phyloP scores from a whole-genome alignment of 2,888 invertebrate species.

The Rhimphoctona megacephalus region DNA sequence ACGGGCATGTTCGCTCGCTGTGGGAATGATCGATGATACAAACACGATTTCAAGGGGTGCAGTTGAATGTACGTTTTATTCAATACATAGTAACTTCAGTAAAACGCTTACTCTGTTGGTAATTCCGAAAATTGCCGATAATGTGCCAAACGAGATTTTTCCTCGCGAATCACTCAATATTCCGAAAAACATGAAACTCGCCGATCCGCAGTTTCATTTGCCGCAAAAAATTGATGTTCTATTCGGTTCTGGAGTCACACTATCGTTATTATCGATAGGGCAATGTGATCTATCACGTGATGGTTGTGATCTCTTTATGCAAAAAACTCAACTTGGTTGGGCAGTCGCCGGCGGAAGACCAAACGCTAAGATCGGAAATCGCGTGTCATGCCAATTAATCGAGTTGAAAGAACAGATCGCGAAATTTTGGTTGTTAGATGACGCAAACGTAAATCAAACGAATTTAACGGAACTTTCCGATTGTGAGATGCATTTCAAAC shows the following conservation, averaged over 20 bases:
- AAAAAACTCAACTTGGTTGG: slow-evolving; percentile 51
- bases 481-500: slow-evolving; percentile 31
- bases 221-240: slow-evolving; percentile 66
- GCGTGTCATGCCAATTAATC: slow-evolving; percentile 38
- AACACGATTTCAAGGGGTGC: slow-evolving; percentile 46
- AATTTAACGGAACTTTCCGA: slow-evolving; percentile 27
- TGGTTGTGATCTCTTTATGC: slow-evolving; percentile 56
- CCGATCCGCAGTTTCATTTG: slow-evolving; percentile 70
- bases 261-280: slow-evolving; percentile 63
- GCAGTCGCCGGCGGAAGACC: slow-evolving; percentile 64
- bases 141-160: slow-evolving; percentile 60
- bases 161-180: slow-evolving; percentile 59
- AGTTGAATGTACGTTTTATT: slow-evolving; percentile 1
- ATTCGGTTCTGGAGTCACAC: slow-evolving; percentile 60
- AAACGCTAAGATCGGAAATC: slow-evolving; percentile 7
- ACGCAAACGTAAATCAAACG: slow-evolving; percentile 30
- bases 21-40: slow-evolving; percentile 52
- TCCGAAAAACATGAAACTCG: slow-evolving; percentile 64
- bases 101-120: slow-evolving; percentile 24
- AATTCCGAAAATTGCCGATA: slow-evolving; percentile 64
- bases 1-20: slow-evolving; percentile 53
- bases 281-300: slow-evolving; percentile 51
- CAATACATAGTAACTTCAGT: neutral
- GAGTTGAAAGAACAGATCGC: slow-evolving; percentile 32
- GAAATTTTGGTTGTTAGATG: slow-evolving; percentile 37